These are phyloP conservation scores for Acanthochromis polyacanthus DNA, from an alignment of 2,113 vertebrate species.

Conservation along the genomic window DNA sequence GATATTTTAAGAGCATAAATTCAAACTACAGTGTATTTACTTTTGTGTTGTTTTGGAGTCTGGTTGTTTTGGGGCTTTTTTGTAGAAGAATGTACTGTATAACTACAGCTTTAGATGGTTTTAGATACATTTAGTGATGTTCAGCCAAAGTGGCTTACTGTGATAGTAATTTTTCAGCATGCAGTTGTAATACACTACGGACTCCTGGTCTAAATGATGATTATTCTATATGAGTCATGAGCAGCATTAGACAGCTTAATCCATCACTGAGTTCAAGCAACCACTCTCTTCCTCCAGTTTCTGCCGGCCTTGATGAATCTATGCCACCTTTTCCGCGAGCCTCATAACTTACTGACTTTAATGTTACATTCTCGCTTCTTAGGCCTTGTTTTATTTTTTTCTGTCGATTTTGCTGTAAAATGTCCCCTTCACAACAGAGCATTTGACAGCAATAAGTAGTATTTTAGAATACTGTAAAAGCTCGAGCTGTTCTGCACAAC, in stretches of 20 bases:
- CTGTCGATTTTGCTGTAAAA: constrained; percentile 35
- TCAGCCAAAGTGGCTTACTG: constrained; percentile 30
- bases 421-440: constrained; percentile 17
- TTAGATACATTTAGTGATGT: constrained; percentile 40
- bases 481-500: constrained; percentile 4
- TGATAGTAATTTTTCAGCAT: constrained; percentile 52
- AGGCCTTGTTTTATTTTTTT: constrained; percentile 22
- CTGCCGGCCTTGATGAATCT: constrained; percentile 64
- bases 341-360: constrained; percentile 53
- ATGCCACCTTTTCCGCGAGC: constrained; percentile 25
- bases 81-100: constrained; percentile 1
- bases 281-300: constrained; percentile 46
- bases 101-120: constrained; percentile 32
- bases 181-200: constrained; percentile 45
- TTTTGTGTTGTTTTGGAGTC: background rate
- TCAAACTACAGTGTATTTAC: constrained; percentile 4
- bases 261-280: constrained; percentile 68
- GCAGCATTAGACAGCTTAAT: constrained; percentile 66
- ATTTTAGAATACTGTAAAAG: constrained; percentile 15
- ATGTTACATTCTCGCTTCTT: constrained; percentile 39
- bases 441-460: constrained; percentile 41
- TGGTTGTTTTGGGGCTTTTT: background rate
- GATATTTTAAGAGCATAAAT: constrained; percentile 1
- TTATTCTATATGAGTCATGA: constrained; percentile 72
- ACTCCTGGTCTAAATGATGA: constrained; percentile 59